Percentiles rank a stretch among this genome's conserved stretches.
Conservation (phyloP, 2,113 vertebrate genomes). For the Hemicordylus capensis region DNA sequence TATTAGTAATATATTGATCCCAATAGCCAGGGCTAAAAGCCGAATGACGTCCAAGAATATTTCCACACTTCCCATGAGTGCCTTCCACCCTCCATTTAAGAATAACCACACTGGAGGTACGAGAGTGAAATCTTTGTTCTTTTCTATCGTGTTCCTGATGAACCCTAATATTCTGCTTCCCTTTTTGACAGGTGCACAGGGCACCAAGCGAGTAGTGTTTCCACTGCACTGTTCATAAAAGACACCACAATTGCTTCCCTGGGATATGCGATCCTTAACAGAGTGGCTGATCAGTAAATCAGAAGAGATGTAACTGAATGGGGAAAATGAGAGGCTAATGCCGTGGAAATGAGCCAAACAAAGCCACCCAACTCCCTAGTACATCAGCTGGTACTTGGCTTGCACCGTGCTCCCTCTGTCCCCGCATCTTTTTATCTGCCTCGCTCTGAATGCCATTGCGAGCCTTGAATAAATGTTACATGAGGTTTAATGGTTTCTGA, state of each 20-base stretch:
- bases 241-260: not conserved
- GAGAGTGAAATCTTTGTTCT: not conserved
- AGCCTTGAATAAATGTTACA: not conserved
- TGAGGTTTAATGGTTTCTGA: conserved; percentile 10
- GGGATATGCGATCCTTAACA: not conserved
- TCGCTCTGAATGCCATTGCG: not conserved
- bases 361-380: fast-evolving
- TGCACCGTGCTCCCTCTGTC: not conserved
- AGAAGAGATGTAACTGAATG: not conserved
- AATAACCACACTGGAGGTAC: not conserved
- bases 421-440: not conserved
- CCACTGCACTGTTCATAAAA: not conserved
- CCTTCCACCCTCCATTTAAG: not conserved
- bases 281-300: not conserved
- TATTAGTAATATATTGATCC: not conserved
- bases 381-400: not conserved
- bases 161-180: not conserved
- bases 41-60: not conserved
- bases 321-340: fast-evolving
- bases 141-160: not conserved
- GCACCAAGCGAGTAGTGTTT: not conserved
- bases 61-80: not conserved
- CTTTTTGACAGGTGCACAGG: not conserved
- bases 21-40: not conserved
- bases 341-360: fast-evolving